phyloP scores from a whole-genome alignment of 2,888 invertebrate genomes.

The Watsonalla binaria region DNA sequence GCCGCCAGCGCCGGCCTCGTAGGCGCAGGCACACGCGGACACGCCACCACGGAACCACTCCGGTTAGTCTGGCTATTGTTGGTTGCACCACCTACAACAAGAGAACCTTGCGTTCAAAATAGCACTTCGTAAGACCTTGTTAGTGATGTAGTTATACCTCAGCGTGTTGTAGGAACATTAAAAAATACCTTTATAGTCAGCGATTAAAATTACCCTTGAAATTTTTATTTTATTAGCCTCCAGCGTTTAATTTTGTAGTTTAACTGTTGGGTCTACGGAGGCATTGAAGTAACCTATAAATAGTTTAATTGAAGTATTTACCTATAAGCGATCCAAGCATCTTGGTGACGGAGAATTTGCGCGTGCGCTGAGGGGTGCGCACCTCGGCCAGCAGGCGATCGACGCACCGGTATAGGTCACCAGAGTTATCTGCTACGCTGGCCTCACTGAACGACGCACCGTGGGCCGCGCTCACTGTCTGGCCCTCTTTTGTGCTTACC shows the following conservation, averaged over 20 bases:
- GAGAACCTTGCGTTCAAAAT: background rate
- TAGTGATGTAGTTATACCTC: background rate
- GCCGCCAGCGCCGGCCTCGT: conserved; percentile 64
- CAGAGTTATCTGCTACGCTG: conserved; percentile 89
- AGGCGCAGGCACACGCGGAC: conserved; percentile 81
- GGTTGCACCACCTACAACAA: conserved; percentile 51
- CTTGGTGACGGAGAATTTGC: conserved; percentile 88
- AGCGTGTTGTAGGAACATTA: background rate
- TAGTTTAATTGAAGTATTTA: conserved; percentile 19
- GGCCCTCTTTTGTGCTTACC: conserved; percentile 85
- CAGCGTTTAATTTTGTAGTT: too few species aligned
- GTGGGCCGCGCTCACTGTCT: conserved; percentile 81
- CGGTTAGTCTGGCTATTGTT: conserved; percentile 56
- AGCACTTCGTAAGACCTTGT: background rate
- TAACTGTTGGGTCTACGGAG: too few species aligned
- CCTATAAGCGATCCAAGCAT: conserved; percentile 88
- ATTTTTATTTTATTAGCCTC: background rate
- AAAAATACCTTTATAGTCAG: background rate
- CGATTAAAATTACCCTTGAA: background rate
- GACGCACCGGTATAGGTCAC: conserved; percentile 85
- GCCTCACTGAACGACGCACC: conserved; percentile 88
- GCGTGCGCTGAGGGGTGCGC: conserved; percentile 79
- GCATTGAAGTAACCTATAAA: too few species aligned
- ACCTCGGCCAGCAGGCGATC: conserved; percentile 84
- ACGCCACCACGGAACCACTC: conserved; percentile 76